These are phyloP conservation scores for Anoura caudifer DNA, from an alignment of 2,113 vertebrate species.

Conservation along the genomic window DNA sequence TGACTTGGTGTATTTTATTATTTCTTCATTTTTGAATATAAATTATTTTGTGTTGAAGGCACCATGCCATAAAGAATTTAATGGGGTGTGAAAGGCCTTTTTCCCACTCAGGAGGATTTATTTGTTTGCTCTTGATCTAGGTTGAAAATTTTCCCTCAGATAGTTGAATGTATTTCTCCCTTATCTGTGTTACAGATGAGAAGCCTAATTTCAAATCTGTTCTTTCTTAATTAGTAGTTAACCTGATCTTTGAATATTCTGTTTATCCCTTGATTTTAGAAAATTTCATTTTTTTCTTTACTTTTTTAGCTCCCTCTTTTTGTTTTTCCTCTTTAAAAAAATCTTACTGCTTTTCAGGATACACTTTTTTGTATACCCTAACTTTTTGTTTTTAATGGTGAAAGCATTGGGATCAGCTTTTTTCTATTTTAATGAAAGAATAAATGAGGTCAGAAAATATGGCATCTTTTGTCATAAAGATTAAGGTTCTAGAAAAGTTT, in stretches of 20 bases:
- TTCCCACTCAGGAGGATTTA: not conserved
- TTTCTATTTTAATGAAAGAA: not conserved
- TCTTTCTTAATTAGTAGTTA: not conserved
- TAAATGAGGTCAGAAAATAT: not conserved
- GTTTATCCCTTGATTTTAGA: not conserved
- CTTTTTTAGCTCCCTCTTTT: not conserved
- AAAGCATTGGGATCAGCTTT: not conserved
- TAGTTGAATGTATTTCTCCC: not conserved
- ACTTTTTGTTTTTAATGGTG: not conserved
- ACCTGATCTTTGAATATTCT: not conserved
- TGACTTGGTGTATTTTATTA: not conserved
- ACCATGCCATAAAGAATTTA: not conserved
- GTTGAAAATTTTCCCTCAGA: not conserved
- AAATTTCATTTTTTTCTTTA: not conserved
- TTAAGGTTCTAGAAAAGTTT: not conserved
- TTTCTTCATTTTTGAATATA: not conserved
- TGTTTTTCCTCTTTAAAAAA: not conserved
- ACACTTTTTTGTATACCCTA: not conserved
- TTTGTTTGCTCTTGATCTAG: not conserved
- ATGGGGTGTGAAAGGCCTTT: not conserved
- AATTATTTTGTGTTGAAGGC: constrained; percentile 16
- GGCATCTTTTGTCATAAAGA: not conserved
- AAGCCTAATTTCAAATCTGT: not conserved
- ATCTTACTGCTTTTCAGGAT: not conserved
- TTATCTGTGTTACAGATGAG: not conserved